A percentile compares a stretch with the other conserved stretches of the same genome.
Evolutionary conservation across 2,888 invertebrate species (phyloP).

Genomic region (Drosophila anomalata): DNA sequence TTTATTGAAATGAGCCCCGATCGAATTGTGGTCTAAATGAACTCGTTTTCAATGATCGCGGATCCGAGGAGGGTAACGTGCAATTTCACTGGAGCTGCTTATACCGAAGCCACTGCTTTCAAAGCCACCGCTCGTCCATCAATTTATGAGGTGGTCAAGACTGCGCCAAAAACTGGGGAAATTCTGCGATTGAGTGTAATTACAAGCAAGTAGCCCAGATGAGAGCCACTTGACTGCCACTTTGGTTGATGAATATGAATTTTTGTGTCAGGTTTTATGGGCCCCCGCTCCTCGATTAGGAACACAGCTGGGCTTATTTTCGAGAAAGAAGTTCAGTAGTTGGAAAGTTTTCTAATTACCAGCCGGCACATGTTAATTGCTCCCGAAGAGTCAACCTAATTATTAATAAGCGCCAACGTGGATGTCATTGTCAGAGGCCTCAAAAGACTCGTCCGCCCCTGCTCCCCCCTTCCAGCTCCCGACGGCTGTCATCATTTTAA

Average conservation of each 20-base stretch:
- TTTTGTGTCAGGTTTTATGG: constrained; percentile 60
- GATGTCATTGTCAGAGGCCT: constrained; percentile 65
- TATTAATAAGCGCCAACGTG: constrained; percentile 75
- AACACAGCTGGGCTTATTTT: constrained; percentile 27
- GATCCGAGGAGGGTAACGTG: constrained; percentile 32
- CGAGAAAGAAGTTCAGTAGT: constrained; percentile 26
- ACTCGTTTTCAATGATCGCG: constrained; percentile 60
- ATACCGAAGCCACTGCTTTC: constrained; percentile 18
- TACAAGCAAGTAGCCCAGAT: constrained; percentile 56
- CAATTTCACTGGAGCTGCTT: constrained; percentile 48
- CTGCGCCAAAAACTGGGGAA: constrained; percentile 68
- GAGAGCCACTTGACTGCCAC: constrained; percentile 57
- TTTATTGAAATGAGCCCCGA: constrained; percentile 72
- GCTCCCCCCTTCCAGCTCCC: background rate
- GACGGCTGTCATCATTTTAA: constrained; percentile 72
- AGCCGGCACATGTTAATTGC: constrained; percentile 43
- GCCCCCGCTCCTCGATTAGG: constrained; percentile 2
- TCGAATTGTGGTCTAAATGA: constrained; percentile 71
- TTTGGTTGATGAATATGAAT: constrained; percentile 70
- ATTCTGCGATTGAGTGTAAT: constrained; percentile 57
- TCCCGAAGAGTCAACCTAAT: constrained; percentile 62
- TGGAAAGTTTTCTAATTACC: constrained; percentile 74
- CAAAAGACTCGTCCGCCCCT: constrained; percentile 15
- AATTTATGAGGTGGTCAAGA: constrained; percentile 74
- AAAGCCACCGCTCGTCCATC: constrained; percentile 60